These are phyloP conservation scores for Zosterops borbonicus DNA, from an alignment of 2,113 vertebrate species.

Conservation along the genomic window DNA sequence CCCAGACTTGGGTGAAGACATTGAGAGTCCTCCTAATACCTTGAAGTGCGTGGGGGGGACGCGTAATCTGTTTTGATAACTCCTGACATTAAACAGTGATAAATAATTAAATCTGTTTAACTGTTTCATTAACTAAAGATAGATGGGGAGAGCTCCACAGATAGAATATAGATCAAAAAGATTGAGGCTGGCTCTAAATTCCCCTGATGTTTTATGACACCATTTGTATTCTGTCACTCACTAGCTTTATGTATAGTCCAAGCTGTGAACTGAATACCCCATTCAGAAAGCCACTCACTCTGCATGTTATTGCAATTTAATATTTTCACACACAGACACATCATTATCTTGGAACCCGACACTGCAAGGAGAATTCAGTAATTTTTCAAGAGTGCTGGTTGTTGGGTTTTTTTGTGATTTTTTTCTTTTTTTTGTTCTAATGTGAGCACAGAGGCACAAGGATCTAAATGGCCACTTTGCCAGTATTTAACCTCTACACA, in stretches of 20 bases:
- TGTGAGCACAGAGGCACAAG: constrained; percentile 23
- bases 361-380: constrained; percentile 82
- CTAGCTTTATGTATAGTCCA: constrained; percentile 73
- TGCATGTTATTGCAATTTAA: constrained; percentile 98
- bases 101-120: constrained; percentile 63
- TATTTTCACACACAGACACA: constrained; percentile 97
- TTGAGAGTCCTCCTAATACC: neutral
- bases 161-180: constrained; percentile 40
- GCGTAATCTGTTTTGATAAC: constrained; percentile 38
- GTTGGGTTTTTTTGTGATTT: neutral
- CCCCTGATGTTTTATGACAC: constrained; percentile 73
- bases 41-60: neutral
- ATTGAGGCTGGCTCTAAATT: constrained; percentile 26
- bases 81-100: constrained; percentile 57
- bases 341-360: constrained; percentile 93
- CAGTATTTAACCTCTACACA: neutral
- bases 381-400: constrained; percentile 73
- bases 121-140: constrained; percentile 48
- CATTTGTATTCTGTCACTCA: constrained; percentile 96
- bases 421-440: constrained; percentile 30
- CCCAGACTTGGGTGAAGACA: neutral
- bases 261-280: constrained; percentile 87
- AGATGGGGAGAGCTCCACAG: neutral
- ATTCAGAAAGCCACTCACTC: constrained; percentile 86
- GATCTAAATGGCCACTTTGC: constrained; percentile 11